Evolutionary conservation across 2,888 invertebrate genomes (phyloP), one percentile per base, ranked within the genome.

Genomic region (Thereva unica): DNA sequence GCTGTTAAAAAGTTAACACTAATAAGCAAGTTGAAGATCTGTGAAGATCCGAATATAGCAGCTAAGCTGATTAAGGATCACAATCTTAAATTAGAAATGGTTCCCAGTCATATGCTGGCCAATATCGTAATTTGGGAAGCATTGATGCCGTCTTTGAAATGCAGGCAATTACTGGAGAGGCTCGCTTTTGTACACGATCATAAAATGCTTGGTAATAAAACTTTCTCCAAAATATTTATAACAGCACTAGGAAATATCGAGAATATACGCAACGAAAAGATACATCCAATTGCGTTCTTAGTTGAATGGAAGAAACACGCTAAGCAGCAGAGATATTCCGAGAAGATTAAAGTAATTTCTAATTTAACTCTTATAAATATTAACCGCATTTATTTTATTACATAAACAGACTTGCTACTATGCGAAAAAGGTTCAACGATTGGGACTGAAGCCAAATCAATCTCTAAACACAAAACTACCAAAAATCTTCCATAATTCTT

Each of bases 281-380:
- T 80, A 3, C 71, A 74, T 61, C 78, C 80, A 0, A 64, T 77
- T 10, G 70, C 74, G 0, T 68, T 78, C 50, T 67, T 79, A 4
- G 67, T 77, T 65, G 69, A 73, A 56, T 70, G 75, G 63, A 71
- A 68, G 64, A 67, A 61, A 12, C 54, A 59, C 40, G 9, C 49
- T 6, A 57, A 66, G 6, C 41, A 52, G 8, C 9, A 12, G 40
- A 40, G 70, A 55, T 68, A 70, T 49, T 67, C 70, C 4, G 68
- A 68, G 12, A 67, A 42, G 5, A 52, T 67, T 5, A 70, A 70
- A 66, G 70, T 70, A 56, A 57, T n/a, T n/a, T 41, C 4, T 23
- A 37, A 9, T 42, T 12, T 23, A 34, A 42, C 34, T 42, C 4
- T 23, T 10, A 3, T 9, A 42, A 9, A 55, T 3, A 53, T 9